Percentiles rank a stretch among this genome's conserved stretches.
Conservation (phyloP, 2,797 vertebrate genomes). For the Manis pentadactyla region DNA sequence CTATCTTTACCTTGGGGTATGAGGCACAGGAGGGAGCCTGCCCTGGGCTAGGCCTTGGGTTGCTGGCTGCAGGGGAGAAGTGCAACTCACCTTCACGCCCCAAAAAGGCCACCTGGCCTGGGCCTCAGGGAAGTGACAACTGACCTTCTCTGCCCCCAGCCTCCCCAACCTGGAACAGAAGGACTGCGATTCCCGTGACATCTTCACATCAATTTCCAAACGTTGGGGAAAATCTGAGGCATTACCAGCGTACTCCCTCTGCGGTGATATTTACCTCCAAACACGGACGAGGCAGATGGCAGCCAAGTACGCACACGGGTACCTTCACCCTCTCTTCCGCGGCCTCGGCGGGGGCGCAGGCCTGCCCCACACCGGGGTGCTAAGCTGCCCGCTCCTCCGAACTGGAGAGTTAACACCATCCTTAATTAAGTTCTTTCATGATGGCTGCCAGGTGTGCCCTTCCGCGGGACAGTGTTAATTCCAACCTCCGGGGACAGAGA, state of each 20-base stretch:
- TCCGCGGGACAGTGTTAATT: conserved; percentile 52
- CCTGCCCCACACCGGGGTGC: conserved; percentile 44
- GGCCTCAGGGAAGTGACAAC: background rate
- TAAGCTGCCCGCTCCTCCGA: conserved; percentile 28
- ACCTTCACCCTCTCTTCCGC: background rate
- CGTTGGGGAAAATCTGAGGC: background rate
- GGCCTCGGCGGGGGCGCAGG: background rate
- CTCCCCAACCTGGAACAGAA: background rate
- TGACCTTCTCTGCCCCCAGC: background rate
- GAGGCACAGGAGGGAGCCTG: background rate
- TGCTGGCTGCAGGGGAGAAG: too few species aligned
- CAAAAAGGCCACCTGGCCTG: background rate
- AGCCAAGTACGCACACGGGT: background rate
- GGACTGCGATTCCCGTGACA: background rate
- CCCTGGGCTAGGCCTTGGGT: too few species aligned
- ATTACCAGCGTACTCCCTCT: background rate
- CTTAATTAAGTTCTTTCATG: conserved; percentile 70
- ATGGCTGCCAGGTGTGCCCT: conserved; percentile 58
- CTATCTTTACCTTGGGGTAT: background rate
- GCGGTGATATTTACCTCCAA: conserved; percentile 1
- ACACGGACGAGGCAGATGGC: background rate
- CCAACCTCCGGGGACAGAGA: background rate
- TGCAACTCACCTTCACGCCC: background rate
- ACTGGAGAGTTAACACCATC: background rate
- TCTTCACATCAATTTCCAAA: background rate